These are phyloP conservation scores for Ahaetulla prasina DNA, from an alignment of 2,113 vertebrate genomes.

Conservation along the genomic window DNA sequence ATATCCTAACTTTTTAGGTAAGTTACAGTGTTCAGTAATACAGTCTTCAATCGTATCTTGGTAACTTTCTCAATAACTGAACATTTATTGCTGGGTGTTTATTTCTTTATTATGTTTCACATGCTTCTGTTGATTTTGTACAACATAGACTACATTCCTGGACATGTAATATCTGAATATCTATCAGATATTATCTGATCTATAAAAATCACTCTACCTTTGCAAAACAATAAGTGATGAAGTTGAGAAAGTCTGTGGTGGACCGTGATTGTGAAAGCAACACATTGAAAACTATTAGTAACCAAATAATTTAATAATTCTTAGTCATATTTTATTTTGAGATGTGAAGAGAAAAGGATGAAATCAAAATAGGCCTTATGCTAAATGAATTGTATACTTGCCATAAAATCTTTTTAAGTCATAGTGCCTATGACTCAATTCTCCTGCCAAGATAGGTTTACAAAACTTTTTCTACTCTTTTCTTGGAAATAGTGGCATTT, in stretches of 20 bases:
- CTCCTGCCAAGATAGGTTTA: not conserved
- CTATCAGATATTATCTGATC: not conserved
- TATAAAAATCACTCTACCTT: not conserved
- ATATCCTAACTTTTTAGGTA: slow-evolving; percentile 98
- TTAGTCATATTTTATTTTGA: not conserved
- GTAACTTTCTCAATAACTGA: not conserved
- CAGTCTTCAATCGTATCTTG: not conserved
- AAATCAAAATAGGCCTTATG: not conserved
- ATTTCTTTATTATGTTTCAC: not conserved
- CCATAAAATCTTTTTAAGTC: not conserved
- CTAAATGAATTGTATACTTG: not conserved
- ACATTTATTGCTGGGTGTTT: slow-evolving; percentile 1
- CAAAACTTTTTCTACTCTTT: not conserved
- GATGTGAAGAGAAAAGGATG: too few relatives aligned
- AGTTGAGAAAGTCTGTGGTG: not conserved
- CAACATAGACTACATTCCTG: not conserved
- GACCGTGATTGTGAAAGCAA: not conserved
- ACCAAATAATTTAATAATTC: not conserved
- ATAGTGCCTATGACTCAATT: not conserved
- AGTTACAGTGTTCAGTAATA: slow-evolving; percentile 50
- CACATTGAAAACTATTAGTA: not conserved
- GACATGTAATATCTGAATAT: not conserved
- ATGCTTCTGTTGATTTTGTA: not conserved
- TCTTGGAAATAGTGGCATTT: not conserved
- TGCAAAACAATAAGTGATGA: not conserved